Evolutionary conservation across 1,140 invertebrate genomes (phyloP).

Genomic region (Paralvinella palmiformis): DNA sequence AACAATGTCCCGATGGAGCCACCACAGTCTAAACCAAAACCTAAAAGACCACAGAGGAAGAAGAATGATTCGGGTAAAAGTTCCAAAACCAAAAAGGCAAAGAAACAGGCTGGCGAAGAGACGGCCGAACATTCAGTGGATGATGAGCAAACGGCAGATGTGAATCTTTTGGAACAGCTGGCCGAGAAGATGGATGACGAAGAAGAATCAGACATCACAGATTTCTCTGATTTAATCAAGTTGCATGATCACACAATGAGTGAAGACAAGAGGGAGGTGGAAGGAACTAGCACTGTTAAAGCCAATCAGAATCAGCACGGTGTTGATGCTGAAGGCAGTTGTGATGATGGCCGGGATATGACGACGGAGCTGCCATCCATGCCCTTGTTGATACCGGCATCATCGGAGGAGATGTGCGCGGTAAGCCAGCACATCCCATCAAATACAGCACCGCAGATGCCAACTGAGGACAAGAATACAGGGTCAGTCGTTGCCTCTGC

Average conservation of each 20-base stretch:
- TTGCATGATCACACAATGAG: background rate
- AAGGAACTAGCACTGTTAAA: too few relatives aligned
- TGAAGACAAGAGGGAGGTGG: too few relatives aligned
- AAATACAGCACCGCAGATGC: too few relatives aligned
- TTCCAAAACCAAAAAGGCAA: background rate
- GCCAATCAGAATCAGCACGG: too few relatives aligned
- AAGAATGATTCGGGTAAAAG: constrained; percentile 15
- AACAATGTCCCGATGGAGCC: background rate
- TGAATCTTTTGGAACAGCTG: background rate
- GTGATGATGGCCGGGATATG: too few relatives aligned
- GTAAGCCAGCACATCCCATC: too few relatives aligned
- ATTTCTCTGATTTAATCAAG: constrained; percentile 18
- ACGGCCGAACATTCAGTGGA: background rate
- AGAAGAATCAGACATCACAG: constrained; percentile 17
- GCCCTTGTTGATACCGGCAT: too few relatives aligned
- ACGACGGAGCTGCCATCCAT: too few relatives aligned
- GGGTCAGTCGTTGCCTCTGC: too few relatives aligned
- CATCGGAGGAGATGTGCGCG: too few relatives aligned
- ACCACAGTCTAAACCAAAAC: background rate
- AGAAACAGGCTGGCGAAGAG: background rate
- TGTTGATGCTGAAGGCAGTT: too few relatives aligned
- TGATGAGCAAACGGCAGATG: background rate
- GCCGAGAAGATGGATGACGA: constrained; percentile 13
- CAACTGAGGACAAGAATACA: too few relatives aligned
- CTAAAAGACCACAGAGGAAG: constrained; percentile 8